A percentile compares a stretch with the other conserved stretches of the same genome.
These are phyloP conservation scores for Alcis repandata DNA, from an alignment of 2,888 invertebrate genomes.

Conservation along the genomic window DNA sequence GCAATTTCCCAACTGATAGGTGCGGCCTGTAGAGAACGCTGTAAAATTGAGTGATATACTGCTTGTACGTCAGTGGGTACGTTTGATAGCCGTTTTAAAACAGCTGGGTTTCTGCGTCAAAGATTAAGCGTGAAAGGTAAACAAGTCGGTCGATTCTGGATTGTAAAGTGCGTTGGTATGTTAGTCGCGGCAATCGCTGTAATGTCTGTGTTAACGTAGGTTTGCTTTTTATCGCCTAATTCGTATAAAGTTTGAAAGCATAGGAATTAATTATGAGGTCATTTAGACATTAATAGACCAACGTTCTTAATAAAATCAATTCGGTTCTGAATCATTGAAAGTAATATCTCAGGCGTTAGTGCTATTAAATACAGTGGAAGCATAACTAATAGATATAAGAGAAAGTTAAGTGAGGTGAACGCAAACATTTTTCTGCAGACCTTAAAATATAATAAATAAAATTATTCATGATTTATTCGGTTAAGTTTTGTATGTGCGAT, in stretches of 20 bases:
- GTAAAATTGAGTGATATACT: conserved; percentile 33
- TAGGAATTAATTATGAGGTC: neutral
- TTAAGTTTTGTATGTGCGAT: too few relatives aligned
- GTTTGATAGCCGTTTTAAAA: conserved; percentile 34
- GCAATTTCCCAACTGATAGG: conserved; percentile 43
- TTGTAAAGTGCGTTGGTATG: conserved; percentile 15
- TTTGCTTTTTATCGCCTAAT: neutral
- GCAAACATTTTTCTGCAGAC: too few relatives aligned
- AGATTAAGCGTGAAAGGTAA: conserved; percentile 59
- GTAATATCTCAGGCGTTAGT: too few relatives aligned
- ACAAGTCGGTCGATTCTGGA: conserved; percentile 36
- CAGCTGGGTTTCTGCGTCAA: conserved; percentile 53
- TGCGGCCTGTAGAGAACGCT: conserved; percentile 44
- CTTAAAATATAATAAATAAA: too few relatives aligned
- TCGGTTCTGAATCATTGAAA: too few relatives aligned
- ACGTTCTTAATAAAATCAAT: too few relatives aligned
- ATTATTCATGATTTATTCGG: too few relatives aligned
- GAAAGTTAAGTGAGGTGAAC: too few relatives aligned
- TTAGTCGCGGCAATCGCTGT: conserved; percentile 1
- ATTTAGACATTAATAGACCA: too few relatives aligned
- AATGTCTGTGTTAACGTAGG: conserved; percentile 11
- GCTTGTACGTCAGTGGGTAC: conserved; percentile 20
- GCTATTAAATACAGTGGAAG: too few relatives aligned
- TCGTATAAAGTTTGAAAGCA: neutral
- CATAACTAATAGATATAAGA: too few relatives aligned